Conservation (phyloP, 1,140 invertebrate species). For the Bombus terrestris region DNA sequence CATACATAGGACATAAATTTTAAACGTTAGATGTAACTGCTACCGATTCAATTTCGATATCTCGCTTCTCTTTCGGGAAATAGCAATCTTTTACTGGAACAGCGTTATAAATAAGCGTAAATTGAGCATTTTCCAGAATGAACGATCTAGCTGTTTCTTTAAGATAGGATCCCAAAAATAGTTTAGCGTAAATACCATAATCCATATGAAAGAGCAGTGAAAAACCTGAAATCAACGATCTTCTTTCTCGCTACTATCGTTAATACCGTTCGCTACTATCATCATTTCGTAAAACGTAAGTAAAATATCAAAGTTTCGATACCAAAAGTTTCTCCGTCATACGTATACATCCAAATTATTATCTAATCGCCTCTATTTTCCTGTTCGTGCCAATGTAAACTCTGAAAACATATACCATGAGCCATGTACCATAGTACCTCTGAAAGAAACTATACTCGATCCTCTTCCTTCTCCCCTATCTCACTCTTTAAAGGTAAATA, state of each 20-base stretch:
- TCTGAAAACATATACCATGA: no score
- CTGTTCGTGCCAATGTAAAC: no score
- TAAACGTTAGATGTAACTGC: background rate
- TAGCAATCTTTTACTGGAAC: background rate
- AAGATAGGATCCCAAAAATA: background rate
- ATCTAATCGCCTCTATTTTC: background rate
- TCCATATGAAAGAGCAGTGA: fast-evolving
- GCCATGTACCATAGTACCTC: no score
- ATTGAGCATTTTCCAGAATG: background rate
- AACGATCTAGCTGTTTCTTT: background rate
- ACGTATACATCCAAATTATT: background rate
- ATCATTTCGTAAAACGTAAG: background rate
- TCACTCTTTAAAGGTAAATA: background rate
- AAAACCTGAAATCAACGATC: background rate
- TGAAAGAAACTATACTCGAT: background rate
- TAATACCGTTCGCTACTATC: no score
- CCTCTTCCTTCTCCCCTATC: background rate
- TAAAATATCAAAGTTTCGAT: background rate
- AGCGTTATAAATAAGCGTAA: background rate
- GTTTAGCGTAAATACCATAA: background rate
- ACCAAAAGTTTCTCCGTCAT: background rate
- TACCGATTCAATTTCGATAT: background rate
- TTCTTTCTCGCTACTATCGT: background rate
- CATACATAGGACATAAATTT: background rate
- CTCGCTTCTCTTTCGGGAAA: background rate